phyloP scores from a whole-genome alignment of 2,113 vertebrate genomes.

The Sciurus niger region DNA sequence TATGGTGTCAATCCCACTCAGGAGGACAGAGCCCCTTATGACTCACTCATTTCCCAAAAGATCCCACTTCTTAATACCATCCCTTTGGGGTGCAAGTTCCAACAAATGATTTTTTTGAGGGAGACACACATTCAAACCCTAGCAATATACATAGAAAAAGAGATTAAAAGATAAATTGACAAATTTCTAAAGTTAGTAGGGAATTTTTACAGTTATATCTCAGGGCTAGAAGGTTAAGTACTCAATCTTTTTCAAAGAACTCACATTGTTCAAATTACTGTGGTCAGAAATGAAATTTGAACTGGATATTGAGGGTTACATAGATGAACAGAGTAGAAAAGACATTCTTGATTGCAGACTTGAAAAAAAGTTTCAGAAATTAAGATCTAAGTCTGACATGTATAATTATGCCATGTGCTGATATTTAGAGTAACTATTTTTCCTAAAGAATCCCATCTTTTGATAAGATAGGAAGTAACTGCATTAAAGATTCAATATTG shows the following conservation, averaged over 20 bases:
- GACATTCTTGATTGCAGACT: neutral
- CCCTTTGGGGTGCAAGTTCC: neutral
- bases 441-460: constrained; percentile 3
- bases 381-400: neutral
- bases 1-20: neutral
- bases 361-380: neutral
- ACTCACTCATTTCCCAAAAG: neutral
- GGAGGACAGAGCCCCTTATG: neutral
- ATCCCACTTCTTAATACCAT: neutral
- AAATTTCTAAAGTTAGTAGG: neutral
- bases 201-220: constrained; percentile 17
- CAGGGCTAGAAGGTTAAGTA: neutral
- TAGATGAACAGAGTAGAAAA: neutral
- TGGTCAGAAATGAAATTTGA: neutral
- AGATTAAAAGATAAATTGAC: neutral
- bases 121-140: neutral
- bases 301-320: neutral
- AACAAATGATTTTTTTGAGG: neutral
- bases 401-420: neutral
- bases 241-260: neutral
- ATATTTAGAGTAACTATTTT: constrained; percentile 5
- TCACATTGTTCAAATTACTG: neutral
- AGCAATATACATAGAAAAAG: neutral
- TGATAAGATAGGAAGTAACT: neutral
- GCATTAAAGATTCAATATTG: constrained; percentile 13